Evolutionary conservation across 2,797 vertebrate genomes (phyloP), one percentile per base, ranked within the genome.

Genomic region (Gallirallus australis): DNA sequence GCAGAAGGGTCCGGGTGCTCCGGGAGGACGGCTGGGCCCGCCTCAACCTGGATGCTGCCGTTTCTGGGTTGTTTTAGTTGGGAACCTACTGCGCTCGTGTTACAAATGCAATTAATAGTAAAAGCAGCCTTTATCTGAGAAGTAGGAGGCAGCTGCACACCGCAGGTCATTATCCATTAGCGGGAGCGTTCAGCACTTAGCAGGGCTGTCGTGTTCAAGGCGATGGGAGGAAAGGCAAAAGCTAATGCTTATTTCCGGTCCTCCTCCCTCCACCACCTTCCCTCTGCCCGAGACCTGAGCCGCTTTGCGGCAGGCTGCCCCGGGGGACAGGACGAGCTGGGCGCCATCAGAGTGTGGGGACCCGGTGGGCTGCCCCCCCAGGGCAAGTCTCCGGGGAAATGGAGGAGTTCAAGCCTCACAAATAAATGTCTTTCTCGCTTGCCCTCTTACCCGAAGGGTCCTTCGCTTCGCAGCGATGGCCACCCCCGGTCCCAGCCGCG

Each of bases 81-180:
- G 54, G 79, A 83, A 92, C 53, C 48, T 79, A 69, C 77, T 39
- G 94, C 21, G 42, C 90, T 96, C 87, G 69, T 42, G 84, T 95
- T 96, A 93, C 95, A 93, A 96, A 97, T 82, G 86, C 61, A 92
- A 97, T 96, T 96, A 97, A 90, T 92, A 95, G 93, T 78, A 96
- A 94, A 84, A 94, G 89, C 89, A 78, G 82, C 80, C 95, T 95
- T 97, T 87, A 89, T 94, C 85, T 89, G 79, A 86, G 68, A 73
- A 85, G 86, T 16, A 25, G 93, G 83, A 93, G 88, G 91, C 96
- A 96, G 94, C 90, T 96, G 92, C 78, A 89, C 94, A 94, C 91
- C 70, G 88, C 90, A 53, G 96, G 91, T 95, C 94, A 75, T 82
- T 77, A 94, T 92, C 96, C 95, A 96, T 96, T 95, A 96, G 86